Conservation (phyloP, 2,113 vertebrate species). For the Oncorhynchus kisutch region DNA sequence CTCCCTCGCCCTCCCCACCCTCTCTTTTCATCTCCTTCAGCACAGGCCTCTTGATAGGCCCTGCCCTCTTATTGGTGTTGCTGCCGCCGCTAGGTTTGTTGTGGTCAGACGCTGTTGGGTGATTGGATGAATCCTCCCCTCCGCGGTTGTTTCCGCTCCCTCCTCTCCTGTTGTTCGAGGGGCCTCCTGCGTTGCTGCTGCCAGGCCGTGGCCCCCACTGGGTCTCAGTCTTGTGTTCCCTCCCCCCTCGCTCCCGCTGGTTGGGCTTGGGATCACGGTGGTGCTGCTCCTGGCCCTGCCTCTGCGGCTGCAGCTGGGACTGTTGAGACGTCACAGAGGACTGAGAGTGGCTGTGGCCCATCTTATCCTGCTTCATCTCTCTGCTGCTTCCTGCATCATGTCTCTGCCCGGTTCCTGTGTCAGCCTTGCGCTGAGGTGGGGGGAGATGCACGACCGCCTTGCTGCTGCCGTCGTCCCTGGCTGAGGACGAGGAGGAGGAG, state of each 20-base stretch:
- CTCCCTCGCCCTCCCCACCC: slow-evolving; percentile 67
- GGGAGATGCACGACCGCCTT: slow-evolving; percentile 67
- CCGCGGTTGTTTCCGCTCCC: slow-evolving; percentile 54
- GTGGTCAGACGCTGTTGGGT: slow-evolving; percentile 50
- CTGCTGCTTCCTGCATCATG: slow-evolving; percentile 12
- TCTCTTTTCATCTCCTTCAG: slow-evolving; percentile 74
- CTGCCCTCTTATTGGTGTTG: slow-evolving; percentile 72
- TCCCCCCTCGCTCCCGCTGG: slow-evolving; percentile 62
- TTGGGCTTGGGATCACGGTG: slow-evolving; percentile 70
- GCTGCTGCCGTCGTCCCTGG: slow-evolving; percentile 68
- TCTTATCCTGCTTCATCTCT: slow-evolving; percentile 68
- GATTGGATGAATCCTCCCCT: slow-evolving; percentile 61
- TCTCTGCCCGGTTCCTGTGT: slow-evolving; percentile 38
- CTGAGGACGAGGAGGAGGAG: slow-evolving; percentile 74
- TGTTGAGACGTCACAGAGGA: slow-evolving; percentile 51
- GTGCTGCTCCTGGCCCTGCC: slow-evolving; percentile 33
- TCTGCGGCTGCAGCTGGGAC: slow-evolving; percentile 21
- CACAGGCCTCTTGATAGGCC: slow-evolving; percentile 83
- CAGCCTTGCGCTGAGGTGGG: slow-evolving; percentile 60
- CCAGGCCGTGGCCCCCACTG: slow-evolving; percentile 91
- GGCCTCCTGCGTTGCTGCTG: slow-evolving; percentile 67
- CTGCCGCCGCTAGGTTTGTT: slow-evolving; percentile 62
- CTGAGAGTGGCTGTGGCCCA: slow-evolving; percentile 38
- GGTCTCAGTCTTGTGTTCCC: slow-evolving; percentile 88
- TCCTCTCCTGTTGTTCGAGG: slow-evolving; percentile 72